Evolutionary conservation across 1,140 invertebrate species (phyloP).

Genomic region (Saccostrea glomerata): DNA sequence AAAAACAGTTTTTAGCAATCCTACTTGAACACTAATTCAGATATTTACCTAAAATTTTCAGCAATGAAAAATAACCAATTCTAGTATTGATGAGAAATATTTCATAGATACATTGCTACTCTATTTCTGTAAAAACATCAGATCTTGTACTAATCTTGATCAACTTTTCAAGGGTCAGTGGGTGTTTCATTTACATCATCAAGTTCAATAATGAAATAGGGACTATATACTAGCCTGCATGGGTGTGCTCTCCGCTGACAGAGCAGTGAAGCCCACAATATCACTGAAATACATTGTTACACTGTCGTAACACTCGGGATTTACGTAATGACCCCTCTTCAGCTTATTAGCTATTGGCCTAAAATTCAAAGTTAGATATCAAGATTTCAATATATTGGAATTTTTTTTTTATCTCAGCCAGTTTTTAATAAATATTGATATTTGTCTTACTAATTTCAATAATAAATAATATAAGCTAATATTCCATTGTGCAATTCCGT

Average conservation of each 20-base stretch:
- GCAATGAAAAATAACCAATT: too few relatives aligned
- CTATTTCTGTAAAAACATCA: too few relatives aligned
- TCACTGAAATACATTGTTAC: constrained; percentile 75
- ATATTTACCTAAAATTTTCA: too few relatives aligned
- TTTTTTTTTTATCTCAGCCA: background rate
- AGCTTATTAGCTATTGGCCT: constrained; percentile 95
- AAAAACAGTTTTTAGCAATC: too few relatives aligned
- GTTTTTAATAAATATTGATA: background rate
- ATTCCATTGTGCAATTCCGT: background rate
- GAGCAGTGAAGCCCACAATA: constrained; percentile 80
- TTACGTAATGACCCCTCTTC: constrained; percentile 87
- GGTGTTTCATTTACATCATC: too few relatives aligned
- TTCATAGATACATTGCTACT: too few relatives aligned
- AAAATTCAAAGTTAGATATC: constrained; percentile 44
- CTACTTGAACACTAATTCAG: too few relatives aligned
- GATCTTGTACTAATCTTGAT: too few relatives aligned
- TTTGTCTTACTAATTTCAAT: background rate
- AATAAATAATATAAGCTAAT: background rate
- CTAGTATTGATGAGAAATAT: too few relatives aligned
- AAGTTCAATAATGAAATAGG: background rate
- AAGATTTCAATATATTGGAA: background rate
- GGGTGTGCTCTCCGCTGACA: constrained; percentile 85
- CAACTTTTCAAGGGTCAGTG: too few relatives aligned
- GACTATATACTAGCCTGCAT: constrained; percentile 81
- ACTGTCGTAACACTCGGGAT: constrained; percentile 67